Evolutionary conservation across 1,140 invertebrate genomes (phyloP).

Genomic region (Bombyx mandarina): DNA sequence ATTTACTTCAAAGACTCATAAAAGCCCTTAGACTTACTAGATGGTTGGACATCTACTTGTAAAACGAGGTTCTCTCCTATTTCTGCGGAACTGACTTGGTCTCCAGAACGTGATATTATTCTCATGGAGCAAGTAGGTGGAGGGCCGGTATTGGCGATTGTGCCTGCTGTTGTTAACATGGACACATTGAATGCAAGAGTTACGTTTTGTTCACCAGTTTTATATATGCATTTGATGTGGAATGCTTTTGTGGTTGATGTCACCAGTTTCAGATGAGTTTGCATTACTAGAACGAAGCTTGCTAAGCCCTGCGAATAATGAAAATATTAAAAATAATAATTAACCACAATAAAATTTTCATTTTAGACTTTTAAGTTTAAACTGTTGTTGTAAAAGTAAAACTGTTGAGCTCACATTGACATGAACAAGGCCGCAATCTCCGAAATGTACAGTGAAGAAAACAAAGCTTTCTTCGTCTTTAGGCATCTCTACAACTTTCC

Average conservation of each 20-base stretch:
- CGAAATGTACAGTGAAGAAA: constrained; percentile 93
- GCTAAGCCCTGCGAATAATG: constrained; percentile 81
- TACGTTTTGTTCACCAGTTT: constrained; percentile 94
- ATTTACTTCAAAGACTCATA: too few species aligned
- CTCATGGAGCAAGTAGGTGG: constrained; percentile 94
- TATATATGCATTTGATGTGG: constrained; percentile 94
- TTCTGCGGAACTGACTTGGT: constrained; percentile 91
- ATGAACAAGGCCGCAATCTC: constrained; percentile 91
- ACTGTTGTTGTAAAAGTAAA: too few species aligned
- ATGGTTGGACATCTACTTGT: constrained; percentile 93
- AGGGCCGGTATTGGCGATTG: constrained; percentile 94
- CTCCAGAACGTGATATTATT: constrained; percentile 88
- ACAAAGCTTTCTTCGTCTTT: constrained; percentile 79
- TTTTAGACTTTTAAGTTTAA: neutral
- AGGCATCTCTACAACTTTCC: constrained; percentile 82
- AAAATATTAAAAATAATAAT: too few species aligned
- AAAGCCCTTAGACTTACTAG: constrained; percentile 73
- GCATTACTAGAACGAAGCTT: constrained; percentile 92
- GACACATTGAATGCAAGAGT: constrained; percentile 95
- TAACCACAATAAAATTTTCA: neutral
- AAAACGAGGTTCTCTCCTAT: constrained; percentile 93
- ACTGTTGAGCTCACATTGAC: constrained; percentile 80
- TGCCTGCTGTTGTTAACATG: constrained; percentile 94
- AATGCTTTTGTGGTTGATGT: constrained; percentile 95
- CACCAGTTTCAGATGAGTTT: constrained; percentile 95